Evolutionary conservation across 2,113 vertebrate genomes (phyloP).

Genomic region (Trematomus loennbergii): DNA sequence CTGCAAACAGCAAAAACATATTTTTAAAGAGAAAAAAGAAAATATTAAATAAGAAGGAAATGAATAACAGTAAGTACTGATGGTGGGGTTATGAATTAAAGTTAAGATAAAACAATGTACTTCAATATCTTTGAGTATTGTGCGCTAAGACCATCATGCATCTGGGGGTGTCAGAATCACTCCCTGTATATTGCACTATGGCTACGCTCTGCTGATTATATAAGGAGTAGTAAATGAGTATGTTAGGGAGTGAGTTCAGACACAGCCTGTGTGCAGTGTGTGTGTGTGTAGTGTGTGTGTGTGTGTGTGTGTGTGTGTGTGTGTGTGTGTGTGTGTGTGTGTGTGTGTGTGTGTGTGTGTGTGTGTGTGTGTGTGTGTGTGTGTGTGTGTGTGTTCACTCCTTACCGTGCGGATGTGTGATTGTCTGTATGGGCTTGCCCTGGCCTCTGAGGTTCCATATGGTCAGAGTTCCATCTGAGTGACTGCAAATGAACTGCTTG

Average conservation of each 20-base stretch:
- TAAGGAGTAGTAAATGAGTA: background rate
- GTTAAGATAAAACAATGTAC: no score
- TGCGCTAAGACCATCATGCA: background rate
- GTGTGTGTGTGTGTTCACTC: slow-evolving; percentile 14
- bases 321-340: slow-evolving; percentile 17
- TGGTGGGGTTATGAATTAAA: no score
- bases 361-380: no score
- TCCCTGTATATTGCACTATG: background rate
- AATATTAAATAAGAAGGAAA: no score
- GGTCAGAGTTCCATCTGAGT: slow-evolving; percentile 98
- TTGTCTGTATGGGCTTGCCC: slow-evolving; percentile 94
- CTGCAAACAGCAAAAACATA: no score
- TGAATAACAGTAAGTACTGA: no score
- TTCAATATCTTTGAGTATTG: no score
- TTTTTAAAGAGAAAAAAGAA: no score
- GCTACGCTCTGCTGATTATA: background rate
- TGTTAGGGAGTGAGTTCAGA: background rate
- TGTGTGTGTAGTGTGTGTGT: slow-evolving; percentile 12
- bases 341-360: background rate
- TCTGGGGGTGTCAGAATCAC: background rate
- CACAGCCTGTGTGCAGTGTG: slow-evolving; percentile 12
- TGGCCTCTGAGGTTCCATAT: slow-evolving; percentile 97
- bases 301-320: slow-evolving; percentile 23
- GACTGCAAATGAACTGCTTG: slow-evolving; percentile 99
- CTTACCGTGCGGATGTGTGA: slow-evolving; percentile 99